phyloP scores from a whole-genome alignment of 1,140 invertebrate species.

The Drosophila kurseongensis region DNA sequence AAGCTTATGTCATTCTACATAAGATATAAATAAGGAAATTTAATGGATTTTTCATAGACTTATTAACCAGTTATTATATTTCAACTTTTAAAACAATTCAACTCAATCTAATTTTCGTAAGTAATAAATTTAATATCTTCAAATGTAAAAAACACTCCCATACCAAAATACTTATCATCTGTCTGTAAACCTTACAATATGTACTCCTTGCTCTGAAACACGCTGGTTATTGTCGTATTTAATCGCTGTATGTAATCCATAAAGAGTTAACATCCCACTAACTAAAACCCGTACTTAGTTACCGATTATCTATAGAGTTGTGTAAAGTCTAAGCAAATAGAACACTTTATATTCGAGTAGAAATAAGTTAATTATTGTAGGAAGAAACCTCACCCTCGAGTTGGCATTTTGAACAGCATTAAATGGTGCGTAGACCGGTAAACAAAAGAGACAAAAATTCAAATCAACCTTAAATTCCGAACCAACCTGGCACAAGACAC shows the following conservation, averaged over 20 bases:
- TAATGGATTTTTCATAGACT: neutral
- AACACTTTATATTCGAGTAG: conserved; percentile 62
- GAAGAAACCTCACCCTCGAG: conserved; percentile 66
- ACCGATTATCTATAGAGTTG: conserved; percentile 4
- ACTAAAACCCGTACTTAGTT: conserved; percentile 1
- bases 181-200: conserved; percentile 6
- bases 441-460: conserved; percentile 34
- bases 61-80: conserved; percentile 1
- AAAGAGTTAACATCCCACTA: conserved; percentile 1
- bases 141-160: conserved; percentile 13
- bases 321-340: conserved; percentile 2
- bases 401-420: conserved; percentile 68
- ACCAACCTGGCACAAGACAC: conserved; percentile 26
- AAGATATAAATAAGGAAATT: neutral
- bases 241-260: conserved; percentile 6
- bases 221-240: conserved; percentile 6
- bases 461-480: conserved; percentile 37
- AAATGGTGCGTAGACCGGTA: conserved; percentile 50
- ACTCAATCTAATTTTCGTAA: neutral
- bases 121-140: neutral
- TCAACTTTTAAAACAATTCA: neutral
- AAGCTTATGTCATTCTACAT: neutral
- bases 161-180: conserved; percentile 1
- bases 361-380: conserved; percentile 51
- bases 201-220: conserved; percentile 10